A percentile compares a stretch with the other conserved stretches of the same genome.
Conservation (phyloP, 2,797 vertebrate genomes). For the Hydrocynus forskahlii region DNA sequence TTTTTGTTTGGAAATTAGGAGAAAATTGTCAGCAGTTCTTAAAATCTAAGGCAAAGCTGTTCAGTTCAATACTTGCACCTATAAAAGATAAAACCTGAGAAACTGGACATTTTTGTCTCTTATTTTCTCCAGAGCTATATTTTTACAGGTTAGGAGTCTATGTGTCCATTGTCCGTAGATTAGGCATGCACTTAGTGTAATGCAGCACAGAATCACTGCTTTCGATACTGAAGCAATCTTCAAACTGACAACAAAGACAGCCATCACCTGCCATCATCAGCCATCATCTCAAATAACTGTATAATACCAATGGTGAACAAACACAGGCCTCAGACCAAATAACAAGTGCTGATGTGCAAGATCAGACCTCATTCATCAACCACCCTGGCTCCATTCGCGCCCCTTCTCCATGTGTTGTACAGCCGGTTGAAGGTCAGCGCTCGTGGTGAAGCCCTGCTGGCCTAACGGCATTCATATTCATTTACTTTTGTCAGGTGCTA, state of each 20-base stretch:
- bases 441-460: constrained; percentile 20
- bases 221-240: background rate
- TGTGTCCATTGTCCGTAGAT: background rate
- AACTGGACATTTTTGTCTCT: too few relatives aligned
- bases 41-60: too few relatives aligned
- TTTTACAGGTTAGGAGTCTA: too few relatives aligned
- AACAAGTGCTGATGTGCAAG: background rate
- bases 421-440: constrained; percentile 42
- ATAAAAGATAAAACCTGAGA: too few relatives aligned
- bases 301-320: background rate
- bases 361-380: constrained; percentile 15
- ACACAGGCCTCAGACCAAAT: background rate
- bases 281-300: background rate
- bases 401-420: constrained; percentile 3
- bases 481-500: constrained; percentile 56
- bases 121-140: too few relatives aligned
- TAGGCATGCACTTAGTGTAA: background rate
- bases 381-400: background rate
- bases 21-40: too few relatives aligned
- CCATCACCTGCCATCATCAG: background rate
- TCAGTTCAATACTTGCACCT: too few relatives aligned
- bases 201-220: background rate
- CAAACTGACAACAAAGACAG: background rate
- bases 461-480: constrained; percentile 53
- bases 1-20: too few relatives aligned